Evolutionary conservation across 2,888 invertebrate species (phyloP).

Genomic region (Philereme vetulata): DNA sequence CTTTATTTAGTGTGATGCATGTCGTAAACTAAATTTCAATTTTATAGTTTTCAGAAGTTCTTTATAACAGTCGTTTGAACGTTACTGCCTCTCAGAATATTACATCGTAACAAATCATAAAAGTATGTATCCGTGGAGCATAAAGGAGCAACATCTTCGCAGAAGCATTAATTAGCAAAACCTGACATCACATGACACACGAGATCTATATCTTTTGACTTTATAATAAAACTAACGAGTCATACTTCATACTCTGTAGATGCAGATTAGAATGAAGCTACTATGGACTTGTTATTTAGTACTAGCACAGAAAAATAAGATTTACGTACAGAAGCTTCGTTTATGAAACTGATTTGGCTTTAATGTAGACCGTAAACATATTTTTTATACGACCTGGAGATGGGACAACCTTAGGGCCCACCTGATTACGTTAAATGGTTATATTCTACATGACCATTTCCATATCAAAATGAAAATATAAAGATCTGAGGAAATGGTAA

Average conservation of each 20-base stretch:
- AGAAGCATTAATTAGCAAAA: slow-evolving; percentile 58
- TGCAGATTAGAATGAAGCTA: slow-evolving; percentile 40
- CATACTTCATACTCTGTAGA: slow-evolving; percentile 50
- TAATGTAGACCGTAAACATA: too few relatives aligned
- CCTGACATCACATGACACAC: slow-evolving; percentile 53
- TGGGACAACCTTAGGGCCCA: too few relatives aligned
- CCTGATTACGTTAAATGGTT: too few relatives aligned
- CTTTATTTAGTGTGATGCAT: neutral
- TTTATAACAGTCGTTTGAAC: slow-evolving; percentile 25
- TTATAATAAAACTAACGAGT: slow-evolving; percentile 57
- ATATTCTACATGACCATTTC: too few relatives aligned
- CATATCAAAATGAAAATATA: too few relatives aligned
- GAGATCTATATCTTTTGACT: slow-evolving; percentile 57
- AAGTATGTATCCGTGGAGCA: slow-evolving; percentile 21
- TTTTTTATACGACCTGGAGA: too few relatives aligned
- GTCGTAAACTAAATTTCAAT: slow-evolving; percentile 17
- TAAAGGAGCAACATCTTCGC: slow-evolving; percentile 36
- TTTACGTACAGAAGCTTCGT: neutral
- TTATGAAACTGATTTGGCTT: too few relatives aligned
- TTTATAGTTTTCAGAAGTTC: slow-evolving; percentile 26
- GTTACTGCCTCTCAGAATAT: slow-evolving; percentile 28
- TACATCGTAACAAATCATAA: slow-evolving; percentile 30
- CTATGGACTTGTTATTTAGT: slow-evolving; percentile 40
- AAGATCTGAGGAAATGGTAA: too few relatives aligned
- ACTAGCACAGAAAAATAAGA: slow-evolving; percentile 1